Conservation (phyloP, 2,113 vertebrate species). For the Psophia crepitans region DNA sequence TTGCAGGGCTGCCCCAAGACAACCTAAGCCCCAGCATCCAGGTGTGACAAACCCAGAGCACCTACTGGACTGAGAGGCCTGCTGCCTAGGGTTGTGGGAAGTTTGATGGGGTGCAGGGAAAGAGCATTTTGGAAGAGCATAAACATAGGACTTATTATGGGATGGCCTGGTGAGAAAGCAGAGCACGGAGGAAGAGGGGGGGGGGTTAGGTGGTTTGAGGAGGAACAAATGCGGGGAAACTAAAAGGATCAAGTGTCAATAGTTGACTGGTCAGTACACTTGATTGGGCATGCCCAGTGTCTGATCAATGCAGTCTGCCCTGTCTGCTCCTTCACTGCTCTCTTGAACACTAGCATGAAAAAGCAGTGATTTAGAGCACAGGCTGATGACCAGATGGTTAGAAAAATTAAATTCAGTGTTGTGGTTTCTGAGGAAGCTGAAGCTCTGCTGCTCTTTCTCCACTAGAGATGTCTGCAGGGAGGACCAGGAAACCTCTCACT, state of each 20-base stretch:
- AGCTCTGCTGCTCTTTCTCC: not conserved
- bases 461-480: not conserved
- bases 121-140: not conserved
- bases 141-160: not conserved
- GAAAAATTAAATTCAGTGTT: not conserved
- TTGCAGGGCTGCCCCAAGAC: not conserved
- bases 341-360: not conserved
- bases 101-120: not conserved
- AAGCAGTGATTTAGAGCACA: not conserved
- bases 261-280: no score
- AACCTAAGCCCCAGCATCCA: not conserved
- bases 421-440: not conserved
- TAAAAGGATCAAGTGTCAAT: not conserved
- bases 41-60: not conserved
- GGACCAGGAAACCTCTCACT: not conserved
- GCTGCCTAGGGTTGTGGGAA: not conserved
- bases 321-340: not conserved
- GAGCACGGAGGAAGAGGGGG: not conserved
- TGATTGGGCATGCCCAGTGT: not conserved
- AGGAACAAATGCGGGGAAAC: not conserved
- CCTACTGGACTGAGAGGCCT: not conserved
- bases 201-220: not conserved
- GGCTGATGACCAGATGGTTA: not conserved
- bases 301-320: not conserved
- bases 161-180: not conserved